phyloP scores from a whole-genome alignment of 1,140 invertebrate genomes.

The Lamellibrachia luymesi region DNA sequence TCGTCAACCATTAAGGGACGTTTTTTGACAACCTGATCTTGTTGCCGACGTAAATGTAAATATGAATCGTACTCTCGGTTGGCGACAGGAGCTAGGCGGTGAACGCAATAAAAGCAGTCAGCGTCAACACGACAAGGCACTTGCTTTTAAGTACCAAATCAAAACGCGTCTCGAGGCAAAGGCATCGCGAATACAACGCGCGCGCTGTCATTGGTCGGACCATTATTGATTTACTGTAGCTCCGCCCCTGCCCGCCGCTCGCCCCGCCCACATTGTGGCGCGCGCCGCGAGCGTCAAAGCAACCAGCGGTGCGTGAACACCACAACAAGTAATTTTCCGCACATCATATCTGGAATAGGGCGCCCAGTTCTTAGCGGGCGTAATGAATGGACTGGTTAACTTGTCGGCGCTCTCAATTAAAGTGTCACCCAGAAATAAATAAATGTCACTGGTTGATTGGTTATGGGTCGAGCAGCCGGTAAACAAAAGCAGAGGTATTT shows the following conservation, averaged over 20 bases:
- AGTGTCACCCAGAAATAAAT: not conserved
- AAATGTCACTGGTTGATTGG: not conserved
- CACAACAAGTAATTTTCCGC: conserved; percentile 4
- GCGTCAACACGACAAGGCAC: not conserved
- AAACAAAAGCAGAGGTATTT: conserved; percentile 1
- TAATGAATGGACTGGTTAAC: not conserved
- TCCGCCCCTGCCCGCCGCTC: not conserved
- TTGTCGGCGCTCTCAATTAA: not conserved
- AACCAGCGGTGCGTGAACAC: not conserved
- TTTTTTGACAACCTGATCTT: not conserved
- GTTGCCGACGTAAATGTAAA: not conserved
- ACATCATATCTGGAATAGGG: not conserved
- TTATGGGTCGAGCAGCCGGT: not conserved
- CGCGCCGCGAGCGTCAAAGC: not conserved
- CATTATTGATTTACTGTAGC: not conserved
- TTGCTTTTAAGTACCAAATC: conserved; percentile 5
- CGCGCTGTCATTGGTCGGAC: not conserved
- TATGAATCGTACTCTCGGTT: not conserved
- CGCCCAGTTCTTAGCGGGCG: not conserved
- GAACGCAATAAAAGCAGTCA: not conserved
- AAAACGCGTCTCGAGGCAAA: not conserved
- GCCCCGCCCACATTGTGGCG: not conserved
- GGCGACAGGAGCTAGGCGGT: not conserved
- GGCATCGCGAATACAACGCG: not conserved
- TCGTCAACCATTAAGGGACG: not conserved